These are phyloP conservation scores for Elysia crispata DNA, from an alignment of 2,888 invertebrate genomes.

Conservation along the genomic window DNA sequence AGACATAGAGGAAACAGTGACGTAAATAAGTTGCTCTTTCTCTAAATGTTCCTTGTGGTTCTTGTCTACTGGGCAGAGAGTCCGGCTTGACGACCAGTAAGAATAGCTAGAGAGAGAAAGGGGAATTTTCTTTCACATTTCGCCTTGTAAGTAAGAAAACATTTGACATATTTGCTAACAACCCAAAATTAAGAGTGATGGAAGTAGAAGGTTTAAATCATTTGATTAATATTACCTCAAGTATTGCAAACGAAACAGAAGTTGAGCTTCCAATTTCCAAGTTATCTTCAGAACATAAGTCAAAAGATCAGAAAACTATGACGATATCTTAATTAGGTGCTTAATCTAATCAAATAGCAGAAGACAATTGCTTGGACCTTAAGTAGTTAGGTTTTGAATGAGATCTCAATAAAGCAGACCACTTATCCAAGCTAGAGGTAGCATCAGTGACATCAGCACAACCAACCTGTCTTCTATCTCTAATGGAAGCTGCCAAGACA, in stretches of 20 bases:
- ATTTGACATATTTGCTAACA: no score
- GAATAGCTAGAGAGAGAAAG: conserved; percentile 68
- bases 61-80: conserved; percentile 73
- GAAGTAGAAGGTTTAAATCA: no score
- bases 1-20: conserved; percentile 83
- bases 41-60: conserved; percentile 44
- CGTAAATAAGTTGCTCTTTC: conserved; percentile 78
- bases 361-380: background rate
- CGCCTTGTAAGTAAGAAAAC: no score
- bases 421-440: no score
- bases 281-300: background rate
- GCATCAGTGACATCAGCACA: no score
- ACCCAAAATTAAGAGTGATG: no score
- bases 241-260: conserved; percentile 14
- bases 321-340: background rate
- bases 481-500: conserved; percentile 89
- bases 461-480: conserved; percentile 79
- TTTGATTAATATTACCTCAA: no score
- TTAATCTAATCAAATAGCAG: background rate
- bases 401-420: no score
- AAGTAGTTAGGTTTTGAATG: no score
- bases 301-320: background rate
- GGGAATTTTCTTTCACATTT: no score
- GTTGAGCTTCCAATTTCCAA: background rate
- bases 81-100: conserved; percentile 70